Evolutionary conservation across 2,888 invertebrate genomes (phyloP), one percentile per base, ranked within the genome.

Genomic region (Altica lythri): DNA sequence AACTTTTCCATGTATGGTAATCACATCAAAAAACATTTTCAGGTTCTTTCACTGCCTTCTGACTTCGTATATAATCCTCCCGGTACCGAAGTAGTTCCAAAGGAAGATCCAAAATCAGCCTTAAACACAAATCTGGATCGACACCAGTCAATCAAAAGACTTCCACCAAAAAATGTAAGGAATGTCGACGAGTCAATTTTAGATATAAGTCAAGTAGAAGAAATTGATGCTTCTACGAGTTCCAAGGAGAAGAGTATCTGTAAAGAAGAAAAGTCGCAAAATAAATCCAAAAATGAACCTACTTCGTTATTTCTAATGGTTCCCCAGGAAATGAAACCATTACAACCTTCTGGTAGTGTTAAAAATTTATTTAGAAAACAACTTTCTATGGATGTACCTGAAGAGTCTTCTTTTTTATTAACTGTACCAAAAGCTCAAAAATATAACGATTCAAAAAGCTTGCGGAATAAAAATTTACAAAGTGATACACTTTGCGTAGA

Each of bases 21-120:
- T 8, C 3, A 10, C 12, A 30, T 3, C 12, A 9, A 30, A 32
- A 32, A 13, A 35, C 70, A 70, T 35, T 48, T 9, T 5, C 73
- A 81, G 78, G 86, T 91, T 67, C 84, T 88, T 57, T 92, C 92
- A 53, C 81, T 92, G 63, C 92, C 92, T 49, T 86, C 90, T 50
- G 89, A 92, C 77, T 92, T 92, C 75, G 90, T 86, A 22, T 92
- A 90, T 77, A 89, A 88, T 75, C 88, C 89, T 59, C 88, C 88
- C 27, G 82, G 82, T 5, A 60, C 64, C 27, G 70, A 70, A 61
- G 54, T 71, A 19, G 61, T 65, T 37, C 25, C 72, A 44, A 72
- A 74, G 57, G 63, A 68, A n/a, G 68, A 70, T 51, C 68, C 72
- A 2, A 68, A 73, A 2, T 60, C 66, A 50, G 52, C 57, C 25